Base-by-base conservation (phyloP, 2,888 invertebrate genomes). In the Nomada ferruginata region DNA sequence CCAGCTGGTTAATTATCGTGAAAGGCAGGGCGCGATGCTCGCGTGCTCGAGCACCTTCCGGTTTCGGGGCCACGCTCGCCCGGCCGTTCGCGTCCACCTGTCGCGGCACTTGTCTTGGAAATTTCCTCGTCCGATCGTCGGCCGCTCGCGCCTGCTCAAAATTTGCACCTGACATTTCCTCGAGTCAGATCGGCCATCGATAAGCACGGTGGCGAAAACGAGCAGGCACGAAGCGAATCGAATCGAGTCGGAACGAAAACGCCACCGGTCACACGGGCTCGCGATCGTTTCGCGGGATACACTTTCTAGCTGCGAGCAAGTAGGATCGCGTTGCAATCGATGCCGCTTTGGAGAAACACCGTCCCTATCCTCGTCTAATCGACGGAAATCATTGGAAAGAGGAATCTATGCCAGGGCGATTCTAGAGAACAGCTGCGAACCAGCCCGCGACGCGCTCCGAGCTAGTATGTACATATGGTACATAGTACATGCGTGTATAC, bases 31-130 rank as follows among this genome's bases (percentile, higher is more conserved):
- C 1, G 20, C 70, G 84, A 64, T 82, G 88, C 82, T 88, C 88
- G 90, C 89, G 90, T 91, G 90, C 87, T 89, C 89, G 73, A 76
- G 66, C 84, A 84, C 88, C 88, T 91, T 92, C 90, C 91, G 92
- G 91, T 90, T 91, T 87, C 87, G 87, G 88, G 85, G 87, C 88
- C 15, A 89, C 86, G 90, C 86, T 87, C 72, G 60, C 69, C 69
- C 55, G 59, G 44, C 73, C 64, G 29, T 64, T 53, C 74, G 70
- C 73, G 60, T 66, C 77, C n/a, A 70, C 42, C 64, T 44, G 70
- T 61, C 47, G 70, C 69, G 65, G 74, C 81, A 68, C 66, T 64
- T 23, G 73, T 64, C 74, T 74, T 55, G 61, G 52, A 73, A 73
- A 68, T 80, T 79, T 73, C 55, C 36, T 59, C 79, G 50, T 61